phyloP scores from a whole-genome alignment of 1,140 invertebrate genomes.

The Drosophila parvula region DNA sequence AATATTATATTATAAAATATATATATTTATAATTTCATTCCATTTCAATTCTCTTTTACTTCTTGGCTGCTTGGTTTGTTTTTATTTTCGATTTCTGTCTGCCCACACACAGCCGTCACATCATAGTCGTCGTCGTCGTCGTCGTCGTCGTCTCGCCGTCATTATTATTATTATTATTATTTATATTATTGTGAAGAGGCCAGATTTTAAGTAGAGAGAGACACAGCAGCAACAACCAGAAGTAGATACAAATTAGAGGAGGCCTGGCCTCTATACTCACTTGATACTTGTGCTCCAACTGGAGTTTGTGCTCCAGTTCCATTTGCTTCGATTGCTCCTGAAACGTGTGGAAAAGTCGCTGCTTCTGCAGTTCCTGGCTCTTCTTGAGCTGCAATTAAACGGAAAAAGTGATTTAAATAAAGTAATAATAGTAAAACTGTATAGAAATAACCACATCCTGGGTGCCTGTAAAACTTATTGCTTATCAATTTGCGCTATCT shows the following conservation, averaged over 20 bases:
- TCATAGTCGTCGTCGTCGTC: constrained; percentile 13
- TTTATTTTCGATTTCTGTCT: constrained; percentile 30
- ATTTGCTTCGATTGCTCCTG: constrained; percentile 94
- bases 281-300: constrained; percentile 94
- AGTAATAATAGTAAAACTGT: not conserved
- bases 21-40: constrained; percentile 35
- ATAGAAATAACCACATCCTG: not conserved
- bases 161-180: constrained; percentile 18
- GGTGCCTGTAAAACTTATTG: not conserved
- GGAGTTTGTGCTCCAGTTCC: constrained; percentile 94
- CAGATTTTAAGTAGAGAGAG: constrained; percentile 37
- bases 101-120: constrained; percentile 32
- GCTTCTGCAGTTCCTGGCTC: constrained; percentile 95
- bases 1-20: constrained; percentile 28
- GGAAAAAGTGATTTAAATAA: not conserved
- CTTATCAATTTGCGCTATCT: constrained; percentile 6
- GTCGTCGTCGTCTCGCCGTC: constrained; percentile 15
- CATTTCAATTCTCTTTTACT: constrained; percentile 39
- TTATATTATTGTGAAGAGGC: not conserved
- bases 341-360: constrained; percentile 94
- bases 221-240: constrained; percentile 15
- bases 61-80: constrained; percentile 28
- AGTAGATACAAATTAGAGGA: not conserved
- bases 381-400: constrained; percentile 91
- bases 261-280: constrained; percentile 85